Conservation (phyloP, 2,113 vertebrate genomes). For the Rhinoderma darwinii region DNA sequence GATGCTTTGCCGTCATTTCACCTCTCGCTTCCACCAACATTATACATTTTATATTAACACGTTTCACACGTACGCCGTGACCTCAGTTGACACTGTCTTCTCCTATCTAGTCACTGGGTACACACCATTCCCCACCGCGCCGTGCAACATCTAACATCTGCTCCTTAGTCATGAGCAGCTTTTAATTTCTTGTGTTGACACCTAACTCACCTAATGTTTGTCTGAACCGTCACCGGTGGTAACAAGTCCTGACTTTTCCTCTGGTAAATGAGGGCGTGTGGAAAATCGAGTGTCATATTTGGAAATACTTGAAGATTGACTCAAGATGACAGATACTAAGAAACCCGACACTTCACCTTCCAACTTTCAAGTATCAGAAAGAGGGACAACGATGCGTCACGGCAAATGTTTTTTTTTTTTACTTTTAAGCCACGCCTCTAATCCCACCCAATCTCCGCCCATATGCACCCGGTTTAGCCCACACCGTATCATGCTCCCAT, state of each 20-base stretch:
- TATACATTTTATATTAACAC: conserved; percentile 3
- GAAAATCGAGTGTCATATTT: not conserved
- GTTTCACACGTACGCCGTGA: not conserved
- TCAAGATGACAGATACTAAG: not conserved
- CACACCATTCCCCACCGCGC: conserved; percentile 1
- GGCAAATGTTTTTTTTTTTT: too few species aligned
- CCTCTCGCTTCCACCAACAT: not conserved
- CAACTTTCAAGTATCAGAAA: too few species aligned
- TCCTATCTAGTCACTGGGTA: not conserved
- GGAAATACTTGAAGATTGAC: not conserved
- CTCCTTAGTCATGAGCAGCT: conserved; percentile 23
- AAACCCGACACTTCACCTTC: not conserved
- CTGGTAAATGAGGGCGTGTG: not conserved
- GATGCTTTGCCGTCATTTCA: not conserved
- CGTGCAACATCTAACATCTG: conserved; percentile 31
- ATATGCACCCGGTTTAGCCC: too few species aligned
- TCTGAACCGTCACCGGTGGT: not conserved
- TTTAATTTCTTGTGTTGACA: conserved; percentile 35
- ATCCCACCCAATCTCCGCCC: too few species aligned
- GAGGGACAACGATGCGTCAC: too few species aligned
- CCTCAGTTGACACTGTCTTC: conserved; percentile 11
- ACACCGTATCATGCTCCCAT: too few species aligned
- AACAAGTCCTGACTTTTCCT: conserved; percentile 16
- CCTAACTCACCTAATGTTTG: conserved; percentile 15
- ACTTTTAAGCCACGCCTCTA: too few species aligned